Conservation (phyloP, 2,113 vertebrate species). For the Electrona antarctica region DNA sequence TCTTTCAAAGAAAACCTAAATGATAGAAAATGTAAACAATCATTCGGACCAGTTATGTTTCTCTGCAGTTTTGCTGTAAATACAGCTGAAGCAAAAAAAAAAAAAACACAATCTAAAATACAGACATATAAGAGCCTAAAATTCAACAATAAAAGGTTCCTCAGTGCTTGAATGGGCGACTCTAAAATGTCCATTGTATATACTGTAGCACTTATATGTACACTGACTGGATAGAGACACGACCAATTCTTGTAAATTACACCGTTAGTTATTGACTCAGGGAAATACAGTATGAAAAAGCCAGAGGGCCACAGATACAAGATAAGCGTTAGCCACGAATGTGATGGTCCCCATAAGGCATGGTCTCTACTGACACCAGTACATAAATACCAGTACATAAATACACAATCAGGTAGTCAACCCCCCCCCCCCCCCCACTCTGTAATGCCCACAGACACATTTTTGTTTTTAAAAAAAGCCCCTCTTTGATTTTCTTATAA, state of each 20-base stretch:
- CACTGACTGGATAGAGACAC: constrained; percentile 15
- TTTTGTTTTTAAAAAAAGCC: constrained; percentile 29
- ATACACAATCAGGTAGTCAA: constrained; percentile 42
- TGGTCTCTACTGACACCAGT: constrained; percentile 26
- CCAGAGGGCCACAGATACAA: neutral
- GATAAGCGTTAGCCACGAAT: constrained; percentile 6
- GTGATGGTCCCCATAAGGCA: constrained; percentile 60
- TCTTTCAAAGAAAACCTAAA: constrained; percentile 13
- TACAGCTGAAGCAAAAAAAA: constrained; percentile 33
- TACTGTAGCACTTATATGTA: constrained; percentile 8
- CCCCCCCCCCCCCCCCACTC: neutral
- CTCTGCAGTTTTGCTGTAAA: constrained; percentile 33
- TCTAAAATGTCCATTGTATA: neutral
- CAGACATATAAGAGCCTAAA: constrained; percentile 17
- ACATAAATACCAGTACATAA: constrained; percentile 13
- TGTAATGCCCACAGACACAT: constrained; percentile 1
- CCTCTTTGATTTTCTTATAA: constrained; percentile 22
- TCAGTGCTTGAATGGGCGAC: constrained; percentile 2
- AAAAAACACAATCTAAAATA: constrained; percentile 10
- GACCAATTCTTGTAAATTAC: constrained; percentile 9
- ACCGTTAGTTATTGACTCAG: constrained; percentile 21
- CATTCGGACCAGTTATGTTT: constrained; percentile 38
- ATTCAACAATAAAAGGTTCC: constrained; percentile 11
- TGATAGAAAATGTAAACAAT: constrained; percentile 59
- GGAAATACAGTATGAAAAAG: constrained; percentile 16